Conservation (phyloP, 2,113 vertebrate genomes). For the Orthonyx spaldingii region DNA sequence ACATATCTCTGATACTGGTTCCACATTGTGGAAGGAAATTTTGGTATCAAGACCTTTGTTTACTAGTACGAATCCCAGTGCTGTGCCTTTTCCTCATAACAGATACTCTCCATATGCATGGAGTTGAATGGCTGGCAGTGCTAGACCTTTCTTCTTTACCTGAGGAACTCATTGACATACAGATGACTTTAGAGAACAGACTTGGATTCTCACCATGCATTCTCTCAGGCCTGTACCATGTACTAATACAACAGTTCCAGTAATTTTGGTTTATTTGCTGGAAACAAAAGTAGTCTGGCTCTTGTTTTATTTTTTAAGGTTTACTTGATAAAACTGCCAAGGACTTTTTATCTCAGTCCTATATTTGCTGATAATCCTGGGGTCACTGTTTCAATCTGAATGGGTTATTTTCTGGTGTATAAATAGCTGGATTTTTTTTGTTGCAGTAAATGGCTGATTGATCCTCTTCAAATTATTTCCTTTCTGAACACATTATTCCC, state of each 20-base stretch:
- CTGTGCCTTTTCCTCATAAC: background rate
- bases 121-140: background rate
- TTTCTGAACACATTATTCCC: background rate
- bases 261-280: background rate
- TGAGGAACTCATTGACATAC: background rate
- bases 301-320: background rate
- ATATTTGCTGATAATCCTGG: background rate
- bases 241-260: background rate
- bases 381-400: background rate
- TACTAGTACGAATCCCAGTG: background rate
- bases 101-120: background rate
- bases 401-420: background rate
- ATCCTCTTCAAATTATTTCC: background rate
- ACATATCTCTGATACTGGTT: background rate
- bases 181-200: background rate
- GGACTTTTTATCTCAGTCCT: background rate
- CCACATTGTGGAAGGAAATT: background rate
- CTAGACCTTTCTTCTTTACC: background rate
- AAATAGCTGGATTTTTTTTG: background rate
- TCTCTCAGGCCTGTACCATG: background rate
- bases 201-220: background rate
- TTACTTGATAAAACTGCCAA: background rate
- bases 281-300: background rate
- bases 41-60: background rate
- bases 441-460: background rate